Percentiles rank a stretch among this genome's conserved stretches.
phyloP scores from a whole-genome alignment of 1,140 invertebrate genomes.

The Calephelis nemesis region DNA sequence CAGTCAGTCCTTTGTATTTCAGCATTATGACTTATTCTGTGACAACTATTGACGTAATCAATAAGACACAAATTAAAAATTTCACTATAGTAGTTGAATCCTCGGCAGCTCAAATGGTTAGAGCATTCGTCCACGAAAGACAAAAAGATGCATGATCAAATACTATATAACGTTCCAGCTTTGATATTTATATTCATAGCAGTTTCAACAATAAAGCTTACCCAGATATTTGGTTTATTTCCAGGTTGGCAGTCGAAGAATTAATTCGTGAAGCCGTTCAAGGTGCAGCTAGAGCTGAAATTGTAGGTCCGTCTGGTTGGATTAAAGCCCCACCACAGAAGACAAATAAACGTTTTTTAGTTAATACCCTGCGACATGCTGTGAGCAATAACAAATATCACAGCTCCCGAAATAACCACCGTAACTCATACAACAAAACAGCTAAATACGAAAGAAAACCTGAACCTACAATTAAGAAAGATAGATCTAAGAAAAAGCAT shows the following conservation, averaged over 20 bases:
- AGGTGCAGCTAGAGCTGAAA: constrained; percentile 81
- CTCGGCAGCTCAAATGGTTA: no score
- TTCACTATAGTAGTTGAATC: no score
- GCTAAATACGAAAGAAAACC: constrained; percentile 51
- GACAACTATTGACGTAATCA: no score
- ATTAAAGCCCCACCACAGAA: constrained; percentile 79
- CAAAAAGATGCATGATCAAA: no score
- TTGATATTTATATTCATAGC: not conserved
- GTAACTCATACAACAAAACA: constrained; percentile 42
- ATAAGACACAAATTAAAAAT: no score
- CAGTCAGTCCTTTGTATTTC: no score
- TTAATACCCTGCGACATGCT: constrained; percentile 70
- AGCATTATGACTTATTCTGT: no score
- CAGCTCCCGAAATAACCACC: constrained; percentile 41
- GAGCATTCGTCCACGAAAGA: no score
- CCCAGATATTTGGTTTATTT: constrained; percentile 27
- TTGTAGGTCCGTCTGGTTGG: constrained; percentile 83
- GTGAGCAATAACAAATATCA: constrained; percentile 71
- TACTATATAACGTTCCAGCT: no score
- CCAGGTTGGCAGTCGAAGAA: constrained; percentile 81
- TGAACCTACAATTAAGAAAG: constrained; percentile 65
- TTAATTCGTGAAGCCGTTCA: constrained; percentile 81
- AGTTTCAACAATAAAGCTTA: not conserved
- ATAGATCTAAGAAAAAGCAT: constrained; percentile 63
- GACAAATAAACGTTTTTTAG: constrained; percentile 82